These are phyloP conservation scores for Anastrepha obliqua DNA, from an alignment of 1,140 invertebrate species.

Conservation along the genomic window DNA sequence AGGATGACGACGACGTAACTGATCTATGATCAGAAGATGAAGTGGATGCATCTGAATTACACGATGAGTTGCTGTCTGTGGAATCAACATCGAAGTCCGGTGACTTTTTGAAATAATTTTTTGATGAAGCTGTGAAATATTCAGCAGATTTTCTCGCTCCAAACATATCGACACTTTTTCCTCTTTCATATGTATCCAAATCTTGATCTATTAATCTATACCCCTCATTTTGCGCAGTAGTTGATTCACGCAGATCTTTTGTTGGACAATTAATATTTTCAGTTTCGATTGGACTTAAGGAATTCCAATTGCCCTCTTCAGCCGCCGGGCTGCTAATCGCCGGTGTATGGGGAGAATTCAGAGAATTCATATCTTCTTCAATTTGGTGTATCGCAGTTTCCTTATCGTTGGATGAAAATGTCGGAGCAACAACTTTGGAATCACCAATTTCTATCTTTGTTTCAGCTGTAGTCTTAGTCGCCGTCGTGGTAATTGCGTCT, in stretches of 20 bases:
- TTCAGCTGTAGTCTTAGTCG: neutral
- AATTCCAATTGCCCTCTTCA: neutral
- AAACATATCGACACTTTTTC: slow-evolving; percentile 31
- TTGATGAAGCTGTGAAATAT: slow-evolving; percentile 9
- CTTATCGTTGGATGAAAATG: neutral
- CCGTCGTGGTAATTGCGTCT: neutral
- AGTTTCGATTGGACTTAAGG: neutral
- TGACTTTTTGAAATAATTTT: neutral
- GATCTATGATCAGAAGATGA: slow-evolving; percentile 28
- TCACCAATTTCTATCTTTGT: neutral
- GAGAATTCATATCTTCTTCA: neutral
- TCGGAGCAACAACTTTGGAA: neutral
- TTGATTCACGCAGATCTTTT: neutral
- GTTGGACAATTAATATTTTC: neutral
- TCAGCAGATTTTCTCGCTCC: neutral
- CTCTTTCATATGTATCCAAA: slow-evolving; percentile 7
- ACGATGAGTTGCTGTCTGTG: neutral
- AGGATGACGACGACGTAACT: slow-evolving; percentile 60
- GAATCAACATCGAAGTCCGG: neutral
- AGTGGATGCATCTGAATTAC: neutral
- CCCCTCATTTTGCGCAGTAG: neutral
- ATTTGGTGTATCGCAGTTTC: neutral
- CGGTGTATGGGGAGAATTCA: neutral
- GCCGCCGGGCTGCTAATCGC: neutral
- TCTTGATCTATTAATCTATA: neutral